Percentiles rank a stretch among this genome's conserved stretches.
Evolutionary conservation across 1,140 invertebrate species (phyloP).

Genomic region (Atopsyche davidsoni): DNA sequence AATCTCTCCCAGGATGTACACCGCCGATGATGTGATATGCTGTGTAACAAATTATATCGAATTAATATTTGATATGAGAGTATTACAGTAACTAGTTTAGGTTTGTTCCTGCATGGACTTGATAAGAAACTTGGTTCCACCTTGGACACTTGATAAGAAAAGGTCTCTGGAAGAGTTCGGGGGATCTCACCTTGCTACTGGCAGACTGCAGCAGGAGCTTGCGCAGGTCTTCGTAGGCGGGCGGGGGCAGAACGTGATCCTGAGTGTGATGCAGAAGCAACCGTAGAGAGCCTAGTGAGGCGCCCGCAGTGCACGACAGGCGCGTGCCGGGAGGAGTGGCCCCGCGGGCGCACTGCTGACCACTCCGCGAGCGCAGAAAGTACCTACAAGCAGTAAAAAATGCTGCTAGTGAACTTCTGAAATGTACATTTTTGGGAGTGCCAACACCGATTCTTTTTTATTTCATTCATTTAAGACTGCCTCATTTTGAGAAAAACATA

Average conservation of each 20-base stretch:
- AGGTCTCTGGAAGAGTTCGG: no score
- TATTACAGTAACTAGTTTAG: not conserved
- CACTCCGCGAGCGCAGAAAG: constrained; percentile 70
- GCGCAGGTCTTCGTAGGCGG: constrained; percentile 71
- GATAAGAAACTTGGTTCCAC: no score
- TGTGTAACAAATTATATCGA: constrained; percentile 44
- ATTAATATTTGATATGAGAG: constrained; percentile 7
- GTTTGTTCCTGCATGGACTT: no score
- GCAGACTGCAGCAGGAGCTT: constrained; percentile 70
- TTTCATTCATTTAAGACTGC: no score
- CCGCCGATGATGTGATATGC: constrained; percentile 78
- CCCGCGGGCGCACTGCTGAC: constrained; percentile 42
- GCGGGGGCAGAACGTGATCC: constrained; percentile 78
- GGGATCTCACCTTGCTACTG: constrained; percentile 53
- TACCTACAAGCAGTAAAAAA: constrained; percentile 62
- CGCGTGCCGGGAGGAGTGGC: constrained; percentile 63
- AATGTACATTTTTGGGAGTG: no score
- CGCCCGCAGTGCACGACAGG: constrained; percentile 50
- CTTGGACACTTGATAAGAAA: no score
- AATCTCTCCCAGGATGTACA: constrained; percentile 82
- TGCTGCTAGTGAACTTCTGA: no score
- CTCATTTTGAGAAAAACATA: no score
- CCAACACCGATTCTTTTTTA: no score
- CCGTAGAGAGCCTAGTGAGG: constrained; percentile 71
- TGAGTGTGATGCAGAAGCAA: constrained; percentile 82